Percentiles rank a stretch among this genome's conserved stretches.
These are phyloP conservation scores for Macrobrachium nipponense DNA, from an alignment of 1,140 invertebrate genomes.

Conservation along the genomic window DNA sequence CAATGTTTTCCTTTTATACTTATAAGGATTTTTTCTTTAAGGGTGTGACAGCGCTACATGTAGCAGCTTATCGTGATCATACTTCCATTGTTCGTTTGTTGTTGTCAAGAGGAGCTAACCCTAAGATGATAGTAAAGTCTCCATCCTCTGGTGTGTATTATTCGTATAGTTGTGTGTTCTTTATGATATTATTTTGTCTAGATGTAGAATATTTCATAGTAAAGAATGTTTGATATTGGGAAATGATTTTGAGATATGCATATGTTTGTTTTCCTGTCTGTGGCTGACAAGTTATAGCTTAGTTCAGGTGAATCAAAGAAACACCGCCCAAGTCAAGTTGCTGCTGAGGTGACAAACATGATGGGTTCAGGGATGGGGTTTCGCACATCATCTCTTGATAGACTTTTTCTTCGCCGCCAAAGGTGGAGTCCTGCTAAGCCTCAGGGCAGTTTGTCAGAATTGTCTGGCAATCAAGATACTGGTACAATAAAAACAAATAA, in stretches of 20 bases:
- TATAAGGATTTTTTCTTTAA: neutral
- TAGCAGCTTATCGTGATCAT: slow-evolving; percentile 57
- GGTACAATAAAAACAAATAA: neutral
- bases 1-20: too few relatives aligned
- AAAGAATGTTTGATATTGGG: too few relatives aligned
- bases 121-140: slow-evolving; percentile 58
- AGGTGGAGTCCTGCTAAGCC: slow-evolving; percentile 36
- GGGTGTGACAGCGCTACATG: slow-evolving; percentile 62
- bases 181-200: neutral
- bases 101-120: slow-evolving; percentile 59
- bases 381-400: slow-evolving; percentile 37
- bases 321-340: slow-evolving; percentile 5
- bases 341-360: slow-evolving; percentile 6
- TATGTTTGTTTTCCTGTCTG: neutral
- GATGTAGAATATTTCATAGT: neutral
- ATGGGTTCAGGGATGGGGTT: slow-evolving; percentile 20
- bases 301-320: neutral
- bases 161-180: neutral
- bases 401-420: slow-evolving; percentile 35
- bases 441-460: slow-evolving; percentile 17
- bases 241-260: too few relatives aligned
- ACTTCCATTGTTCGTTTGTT: slow-evolving; percentile 51
- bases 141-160: slow-evolving; percentile 42
- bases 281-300: neutral
- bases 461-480: slow-evolving; percentile 6